Percentiles rank a stretch among this genome's conserved stretches.
These are phyloP conservation scores for Microchirus variegatus DNA, from an alignment of 2,797 vertebrate species.

Conservation along the genomic window DNA sequence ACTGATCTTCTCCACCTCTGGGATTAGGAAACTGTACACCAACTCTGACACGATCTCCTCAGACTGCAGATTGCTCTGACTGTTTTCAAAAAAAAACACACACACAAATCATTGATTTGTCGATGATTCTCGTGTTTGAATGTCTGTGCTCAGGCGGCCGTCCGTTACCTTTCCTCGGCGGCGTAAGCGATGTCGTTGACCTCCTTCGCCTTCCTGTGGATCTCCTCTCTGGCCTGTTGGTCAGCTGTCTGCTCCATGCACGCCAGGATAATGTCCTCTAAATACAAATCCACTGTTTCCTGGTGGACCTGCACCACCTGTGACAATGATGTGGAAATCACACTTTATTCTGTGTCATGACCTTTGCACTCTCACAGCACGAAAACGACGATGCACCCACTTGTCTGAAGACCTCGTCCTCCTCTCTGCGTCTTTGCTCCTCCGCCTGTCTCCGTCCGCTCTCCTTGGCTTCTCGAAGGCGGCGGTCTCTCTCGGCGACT, in stretches of 20 bases:
- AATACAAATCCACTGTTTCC: constrained; percentile 88
- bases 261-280: constrained; percentile 90
- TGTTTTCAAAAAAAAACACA: constrained; percentile 55
- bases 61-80: constrained; percentile 84
- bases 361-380: neutral
- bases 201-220: constrained; percentile 84
- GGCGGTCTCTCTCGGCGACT: constrained; percentile 89
- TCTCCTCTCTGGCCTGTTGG: constrained; percentile 88
- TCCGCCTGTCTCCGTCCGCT: constrained; percentile 90
- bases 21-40: constrained; percentile 92
- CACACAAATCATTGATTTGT: neutral
- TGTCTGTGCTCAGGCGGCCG: neutral
- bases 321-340: constrained; percentile 27
- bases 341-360: too few species aligned
- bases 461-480: constrained; percentile 90
- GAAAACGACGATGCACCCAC: constrained; percentile 55
- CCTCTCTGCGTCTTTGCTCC: constrained; percentile 82
- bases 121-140: neutral
- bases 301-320: constrained; percentile 92
- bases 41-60: constrained; percentile 94
- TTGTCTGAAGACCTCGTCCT: constrained; percentile 93
- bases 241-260: constrained; percentile 83
- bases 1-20: constrained; percentile 86
- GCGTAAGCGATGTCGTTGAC: constrained; percentile 89
- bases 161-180: constrained; percentile 86